Evolutionary conservation across 2,888 invertebrate genomes (phyloP), one percentile per base, ranked within the genome.

Genomic region (Sisyra nigra): DNA sequence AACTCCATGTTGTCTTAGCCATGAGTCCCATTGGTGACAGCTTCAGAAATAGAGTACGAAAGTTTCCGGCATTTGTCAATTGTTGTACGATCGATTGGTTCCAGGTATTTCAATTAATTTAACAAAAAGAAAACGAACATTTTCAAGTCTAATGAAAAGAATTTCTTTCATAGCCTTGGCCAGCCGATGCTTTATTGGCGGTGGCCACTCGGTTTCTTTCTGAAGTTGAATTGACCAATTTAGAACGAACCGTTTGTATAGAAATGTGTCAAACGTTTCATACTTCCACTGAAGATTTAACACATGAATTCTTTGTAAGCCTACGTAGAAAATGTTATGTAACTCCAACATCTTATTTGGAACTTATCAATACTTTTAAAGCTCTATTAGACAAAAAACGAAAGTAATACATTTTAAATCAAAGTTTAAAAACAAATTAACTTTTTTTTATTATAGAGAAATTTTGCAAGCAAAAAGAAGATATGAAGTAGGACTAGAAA

Each of bases 51-150:
- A 71, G 86, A 43, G 77, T 93, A 29, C 69, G 92, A 43, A 92
- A 89, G 60, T 94, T 93, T 59, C 93, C 93, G 0, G 80, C 91
- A 0, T 73, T 94, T 15, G 87, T 93, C 46, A 94, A 92, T 59
- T 93, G 92, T 59, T 93, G 93, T 57, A 93, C 92, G 1, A 92
- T 93, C 48, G 91, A 93, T 60, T 93, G 93, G 93, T 88, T 93
- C 61, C 89, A 87, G 68, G 74, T 74, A 48, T 44, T 24, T 5
- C 24, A 24, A 24, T 3, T n/a, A 11, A 34, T 34, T 34, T 8
- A 3, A 14, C n/a, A 14, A 15, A 37, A 37, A 13, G 7, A n/a
- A 17, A 41, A 29, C n/a, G 10, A 31, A 11, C 15, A n/a, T 13
- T 17, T 41, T 18, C 10, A 11, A 24, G 5, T 2, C 29, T 17